Evolutionary conservation across 2,113 vertebrate genomes (phyloP), one percentile per base, ranked within the genome.

Genomic region (Psilopogon haemacephalus): DNA sequence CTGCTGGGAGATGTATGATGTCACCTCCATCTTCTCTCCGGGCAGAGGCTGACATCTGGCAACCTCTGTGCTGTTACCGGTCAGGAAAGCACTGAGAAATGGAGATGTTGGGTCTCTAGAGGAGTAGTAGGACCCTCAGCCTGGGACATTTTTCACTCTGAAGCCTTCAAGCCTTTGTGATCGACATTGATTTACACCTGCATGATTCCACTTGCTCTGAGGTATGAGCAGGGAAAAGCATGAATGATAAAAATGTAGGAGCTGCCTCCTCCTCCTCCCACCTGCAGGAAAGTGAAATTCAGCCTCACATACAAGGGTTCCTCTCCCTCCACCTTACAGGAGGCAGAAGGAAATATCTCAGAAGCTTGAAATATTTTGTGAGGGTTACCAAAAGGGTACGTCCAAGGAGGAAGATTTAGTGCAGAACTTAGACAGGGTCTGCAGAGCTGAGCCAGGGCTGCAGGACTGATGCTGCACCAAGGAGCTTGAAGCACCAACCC

Each of bases 391-490:
- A 70, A 59, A 92, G 89, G 86, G 9, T 84, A 59, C 2, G 28
- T 11, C 62, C 68, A 32, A 68, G n/a, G 2, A 37, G 23, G 1
- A 63, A 37, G 70, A 68, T 33, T 42, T 50, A 65, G 59, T 11
- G 28, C 12, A 5, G 54, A 44, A 52, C 50, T 37, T 48, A 4
- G 0, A 1, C 3, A 2, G 56, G 63, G 52, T 4, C 56, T 35
- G 56, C 52, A n/a, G 48, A 0, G 2, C 26, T 7, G 48, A 77
- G 72, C 58, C 50, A 1, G 32, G 26, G 50, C 60, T 48, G 42
- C 42, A 26, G 62, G 63, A 50, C 48, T 52, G 40, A 44, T 5
- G 37, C 18, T 5, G 27, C 12, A 40, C 30, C 30, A 4, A 32
- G 37, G 26, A 24, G 40, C n/a, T 71, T 35, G 27, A 62, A 62